phyloP scores from a whole-genome alignment of 2,888 invertebrate genomes.

The Tipula unca region DNA sequence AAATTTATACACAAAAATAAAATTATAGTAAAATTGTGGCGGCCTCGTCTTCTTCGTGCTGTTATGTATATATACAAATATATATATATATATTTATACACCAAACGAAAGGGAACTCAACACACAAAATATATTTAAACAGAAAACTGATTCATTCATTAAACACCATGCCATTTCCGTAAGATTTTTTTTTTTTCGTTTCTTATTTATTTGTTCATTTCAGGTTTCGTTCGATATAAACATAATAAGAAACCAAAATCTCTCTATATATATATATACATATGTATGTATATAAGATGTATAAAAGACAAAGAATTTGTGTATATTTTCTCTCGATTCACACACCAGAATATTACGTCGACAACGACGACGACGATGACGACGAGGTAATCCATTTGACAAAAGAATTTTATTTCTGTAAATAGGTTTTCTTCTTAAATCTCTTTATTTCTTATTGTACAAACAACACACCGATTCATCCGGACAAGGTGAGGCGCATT shows the following conservation, averaged over 20 bases:
- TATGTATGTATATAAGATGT: neutral
- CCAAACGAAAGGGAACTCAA: slow-evolving; percentile 1
- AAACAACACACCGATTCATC: slow-evolving; percentile 14
- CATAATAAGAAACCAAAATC: neutral
- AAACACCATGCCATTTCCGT: slow-evolving; percentile 18
- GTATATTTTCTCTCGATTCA: neutral
- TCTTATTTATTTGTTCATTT: slow-evolving; percentile 15
- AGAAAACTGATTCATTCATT: slow-evolving; percentile 18
- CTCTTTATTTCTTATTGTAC: neutral
- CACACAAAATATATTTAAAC: neutral
- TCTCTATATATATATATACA: neutral
- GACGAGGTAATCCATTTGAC: slow-evolving; percentile 8
- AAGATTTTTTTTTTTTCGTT: neutral
- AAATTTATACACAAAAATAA: neutral
- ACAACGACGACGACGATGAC: neutral
- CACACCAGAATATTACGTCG: neutral
- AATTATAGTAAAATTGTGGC: slow-evolving; percentile 8
- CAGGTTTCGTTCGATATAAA: slow-evolving; percentile 15
- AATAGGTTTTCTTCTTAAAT: neutral
- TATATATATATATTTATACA: neutral
- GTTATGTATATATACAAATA: too few relatives aligned
- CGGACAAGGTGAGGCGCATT: slow-evolving; percentile 17
- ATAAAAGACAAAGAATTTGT: slow-evolving; percentile 14
- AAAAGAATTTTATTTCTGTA: slow-evolving; percentile 9
- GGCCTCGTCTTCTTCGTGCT: neutral